Evolutionary conservation across 2,113 vertebrate genomes (phyloP).

Genomic region (Xyliphius kryptos): DNA sequence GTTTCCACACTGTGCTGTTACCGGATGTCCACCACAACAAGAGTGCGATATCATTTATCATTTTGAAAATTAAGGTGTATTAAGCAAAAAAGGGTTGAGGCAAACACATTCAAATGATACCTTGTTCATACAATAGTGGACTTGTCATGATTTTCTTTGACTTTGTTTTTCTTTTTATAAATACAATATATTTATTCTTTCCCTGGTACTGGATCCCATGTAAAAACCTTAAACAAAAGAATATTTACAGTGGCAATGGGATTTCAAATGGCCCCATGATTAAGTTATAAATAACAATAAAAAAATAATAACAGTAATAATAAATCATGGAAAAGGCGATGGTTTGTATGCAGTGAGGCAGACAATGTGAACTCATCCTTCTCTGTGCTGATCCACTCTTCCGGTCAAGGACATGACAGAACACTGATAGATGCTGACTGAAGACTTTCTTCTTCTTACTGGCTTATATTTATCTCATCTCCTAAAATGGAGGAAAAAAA

Average conservation of each 20-base stretch:
- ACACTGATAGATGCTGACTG: slow-evolving; percentile 23
- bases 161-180: slow-evolving; percentile 73
- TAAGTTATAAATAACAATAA: slow-evolving; percentile 66
- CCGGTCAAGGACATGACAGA: not conserved
- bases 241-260: slow-evolving; percentile 64
- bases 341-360: slow-evolving; percentile 49
- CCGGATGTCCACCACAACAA: slow-evolving; percentile 53
- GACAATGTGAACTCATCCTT: slow-evolving; percentile 26
- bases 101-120: slow-evolving; percentile 76
- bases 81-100: slow-evolving; percentile 48
- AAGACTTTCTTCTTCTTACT: not conserved
- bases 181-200: slow-evolving; percentile 72
- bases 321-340: slow-evolving; percentile 49
- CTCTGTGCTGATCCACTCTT: slow-evolving; percentile 31
- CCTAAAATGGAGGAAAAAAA: slow-evolving; percentile 50
- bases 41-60: slow-evolving; percentile 68
- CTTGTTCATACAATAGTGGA: slow-evolving; percentile 54
- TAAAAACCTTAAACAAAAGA: slow-evolving; percentile 64
- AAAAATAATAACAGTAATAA: no score
- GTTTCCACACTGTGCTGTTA: slow-evolving; percentile 64
- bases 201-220: slow-evolving; percentile 60
- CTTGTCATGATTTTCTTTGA: slow-evolving; percentile 45
- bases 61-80: slow-evolving; percentile 54
- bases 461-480: slow-evolving; percentile 65
- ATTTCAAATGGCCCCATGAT: slow-evolving; percentile 42